Evolutionary conservation across 2,113 vertebrate genomes (phyloP).

Genomic region (Chloroceryle aenea): DNA sequence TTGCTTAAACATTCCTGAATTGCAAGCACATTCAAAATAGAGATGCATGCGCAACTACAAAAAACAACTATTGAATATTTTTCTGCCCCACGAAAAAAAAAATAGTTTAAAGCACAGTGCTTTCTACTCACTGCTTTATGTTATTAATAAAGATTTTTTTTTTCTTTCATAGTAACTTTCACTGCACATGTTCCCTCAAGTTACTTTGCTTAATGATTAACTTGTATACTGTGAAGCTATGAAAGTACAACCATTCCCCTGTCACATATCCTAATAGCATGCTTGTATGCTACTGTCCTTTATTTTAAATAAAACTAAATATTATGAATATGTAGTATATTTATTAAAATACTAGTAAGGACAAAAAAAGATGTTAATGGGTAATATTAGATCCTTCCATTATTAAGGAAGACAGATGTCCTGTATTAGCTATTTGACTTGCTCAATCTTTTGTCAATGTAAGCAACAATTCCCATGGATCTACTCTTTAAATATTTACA

Average conservation of each 20-base stretch:
- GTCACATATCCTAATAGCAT: not conserved
- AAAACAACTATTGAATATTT: not conserved
- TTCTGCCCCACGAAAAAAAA: not conserved
- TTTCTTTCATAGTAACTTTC: not conserved
- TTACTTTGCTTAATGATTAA: not conserved
- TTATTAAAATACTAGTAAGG: not conserved
- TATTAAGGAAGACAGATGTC: not conserved
- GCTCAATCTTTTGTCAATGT: not conserved
- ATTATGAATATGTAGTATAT: not conserved
- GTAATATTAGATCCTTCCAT: not conserved
- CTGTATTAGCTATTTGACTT: not conserved
- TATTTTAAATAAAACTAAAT: not conserved
- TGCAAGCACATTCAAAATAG: slow-evolving; percentile 43
- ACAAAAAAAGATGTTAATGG: not conserved
- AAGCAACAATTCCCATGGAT: not conserved
- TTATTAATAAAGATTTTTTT: not conserved
- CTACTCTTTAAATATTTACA: not conserved
- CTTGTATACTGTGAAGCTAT: not conserved
- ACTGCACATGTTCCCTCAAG: not conserved
- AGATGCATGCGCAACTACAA: not conserved
- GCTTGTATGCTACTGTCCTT: not conserved
- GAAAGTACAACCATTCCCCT: not conserved
- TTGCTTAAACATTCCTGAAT: slow-evolving; percentile 16
- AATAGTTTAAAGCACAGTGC: not conserved
- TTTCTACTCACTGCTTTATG: not conserved